A percentile compares a stretch with the other conserved stretches of the same genome.
phyloP scores from a whole-genome alignment of 2,113 vertebrate genomes.

The Cheilinus undulatus region DNA sequence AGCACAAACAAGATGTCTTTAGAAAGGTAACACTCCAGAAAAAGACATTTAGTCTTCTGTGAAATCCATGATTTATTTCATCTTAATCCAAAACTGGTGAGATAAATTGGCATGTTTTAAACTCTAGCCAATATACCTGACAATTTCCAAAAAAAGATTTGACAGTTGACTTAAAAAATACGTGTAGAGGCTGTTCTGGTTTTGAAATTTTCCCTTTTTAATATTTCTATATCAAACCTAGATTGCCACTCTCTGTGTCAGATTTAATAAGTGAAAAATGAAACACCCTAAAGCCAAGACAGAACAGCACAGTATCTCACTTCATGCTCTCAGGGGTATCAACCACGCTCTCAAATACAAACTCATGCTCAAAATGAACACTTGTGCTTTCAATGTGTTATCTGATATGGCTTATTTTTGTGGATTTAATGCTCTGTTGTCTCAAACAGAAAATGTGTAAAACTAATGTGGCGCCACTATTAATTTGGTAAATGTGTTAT shows the following conservation, averaged over 20 bases:
- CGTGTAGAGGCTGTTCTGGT: background rate
- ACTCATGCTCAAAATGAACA: background rate
- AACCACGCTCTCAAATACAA: conserved; percentile 19
- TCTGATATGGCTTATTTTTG: conserved; percentile 65
- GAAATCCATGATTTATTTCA: too few relatives aligned
- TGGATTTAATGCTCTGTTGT: conserved; percentile 71
- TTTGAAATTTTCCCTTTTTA: background rate
- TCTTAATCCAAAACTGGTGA: too few relatives aligned
- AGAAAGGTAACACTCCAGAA: too few relatives aligned
- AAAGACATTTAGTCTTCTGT: too few relatives aligned
- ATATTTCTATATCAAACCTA: background rate
- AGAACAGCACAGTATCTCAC: conserved; percentile 27
- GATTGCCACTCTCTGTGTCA: conserved; percentile 4
- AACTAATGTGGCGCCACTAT: conserved; percentile 74
- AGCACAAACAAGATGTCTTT: too few relatives aligned
- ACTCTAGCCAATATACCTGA: too few relatives aligned
- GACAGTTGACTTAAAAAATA: too few relatives aligned
- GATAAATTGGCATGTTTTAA: too few relatives aligned
- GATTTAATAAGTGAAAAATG: conserved; percentile 36
- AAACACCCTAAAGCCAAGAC: conserved; percentile 39
- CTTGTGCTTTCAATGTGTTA: conserved; percentile 67
- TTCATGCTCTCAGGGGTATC: conserved; percentile 30
- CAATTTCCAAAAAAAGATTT: too few relatives aligned
- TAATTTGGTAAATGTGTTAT: conserved; percentile 65
- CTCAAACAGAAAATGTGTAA: conserved; percentile 68